A percentile compares a stretch with the other conserved stretches of the same genome.
phyloP scores from a whole-genome alignment of 2,797 vertebrate species.

The Microcaecilia unicolor region DNA sequence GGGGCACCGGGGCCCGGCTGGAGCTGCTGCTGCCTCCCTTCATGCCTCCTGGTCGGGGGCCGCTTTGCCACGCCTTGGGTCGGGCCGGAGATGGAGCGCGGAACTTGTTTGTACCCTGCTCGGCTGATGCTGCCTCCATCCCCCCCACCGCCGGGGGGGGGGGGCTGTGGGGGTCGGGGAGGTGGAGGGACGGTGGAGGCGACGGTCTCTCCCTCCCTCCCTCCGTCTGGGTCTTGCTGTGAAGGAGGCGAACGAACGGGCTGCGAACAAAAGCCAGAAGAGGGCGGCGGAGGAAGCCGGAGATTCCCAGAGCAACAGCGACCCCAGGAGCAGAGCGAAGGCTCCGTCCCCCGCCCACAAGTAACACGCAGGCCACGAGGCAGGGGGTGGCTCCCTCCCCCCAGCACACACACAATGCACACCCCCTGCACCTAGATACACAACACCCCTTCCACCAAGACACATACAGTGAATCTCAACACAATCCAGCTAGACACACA shows the following conservation, averaged over 20 bases:
- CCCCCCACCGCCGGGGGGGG: background rate
- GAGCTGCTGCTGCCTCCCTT: conserved; percentile 53
- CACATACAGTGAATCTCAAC: too few species aligned
- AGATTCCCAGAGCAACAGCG: conserved; percentile 31
- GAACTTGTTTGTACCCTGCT: conserved; percentile 66
- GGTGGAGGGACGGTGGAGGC: too few species aligned
- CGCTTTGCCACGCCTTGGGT: conserved; percentile 73
- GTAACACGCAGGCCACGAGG: conserved; percentile 3
- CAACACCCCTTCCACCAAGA: too few species aligned
- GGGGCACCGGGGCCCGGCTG: conserved; percentile 57
- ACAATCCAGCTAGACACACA: too few species aligned
- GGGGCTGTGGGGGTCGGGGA: background rate
- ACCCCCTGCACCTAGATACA: too few species aligned
- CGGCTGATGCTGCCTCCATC: conserved; percentile 1
- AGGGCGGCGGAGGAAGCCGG: conserved; percentile 20
- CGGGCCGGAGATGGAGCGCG: conserved; percentile 85
- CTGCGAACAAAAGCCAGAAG: conserved; percentile 56
- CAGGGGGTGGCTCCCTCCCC: too few species aligned
- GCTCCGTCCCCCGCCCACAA: conserved; percentile 10
- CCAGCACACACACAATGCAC: too few species aligned
- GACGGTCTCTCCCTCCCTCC: conserved; percentile 6
- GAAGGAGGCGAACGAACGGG: conserved; percentile 50
- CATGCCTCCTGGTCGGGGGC: conserved; percentile 50
- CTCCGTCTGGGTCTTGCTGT: conserved; percentile 38
- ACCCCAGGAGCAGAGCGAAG: conserved; percentile 16